Base-by-base conservation (phyloP, 2,797 vertebrate genomes). In the Microctenopoma lineatum region DNA sequence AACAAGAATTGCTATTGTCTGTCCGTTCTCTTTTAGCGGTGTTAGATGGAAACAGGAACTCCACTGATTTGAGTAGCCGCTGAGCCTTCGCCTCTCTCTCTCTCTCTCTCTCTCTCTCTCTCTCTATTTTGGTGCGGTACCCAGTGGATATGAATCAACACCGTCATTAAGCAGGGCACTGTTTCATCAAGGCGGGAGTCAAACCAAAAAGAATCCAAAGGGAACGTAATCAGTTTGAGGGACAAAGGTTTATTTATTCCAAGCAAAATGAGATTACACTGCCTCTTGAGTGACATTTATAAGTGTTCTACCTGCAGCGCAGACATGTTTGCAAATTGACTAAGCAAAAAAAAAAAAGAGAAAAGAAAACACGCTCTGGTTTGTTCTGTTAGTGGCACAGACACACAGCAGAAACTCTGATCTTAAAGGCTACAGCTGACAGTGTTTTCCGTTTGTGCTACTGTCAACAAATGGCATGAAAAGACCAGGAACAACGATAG, bases 181-280 rank as follows among this genome's bases (percentile, higher is more conserved):
- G 89, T 90, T 92, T 93, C 87, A 93, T 93, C 90, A 89, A 85
- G 89, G 89, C 76, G 56, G 77, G 90, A 93, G 89, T 92, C 84
- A 74, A 88, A 81, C 79, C 68, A 70, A 83, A 87, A 90, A 92
- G 84, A 91, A 83, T 90, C 84, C 21, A 74, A 82, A 76, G 83
- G 87, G 86, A 86, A 59, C 77, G 80, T 87, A 92, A 90, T 91
- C 87, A 89, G 86, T 91, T 88, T 89, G 83, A 89, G 87, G 84
- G 86, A 88, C 79, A 60, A 84, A 75, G 83, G 86, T 89, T 91
- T 91, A 89, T 93, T 92, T 92, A 91, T 92, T 91, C 90, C 86
- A 88, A 87, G 87, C 89, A 86, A 91, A 93, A 92, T 92, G 79
- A 92, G 92, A 92, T 93, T 87, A 92, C 81, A 77, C 81, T 71